Evolutionary conservation across 2,888 invertebrate genomes (phyloP).

Genomic region (Barypeithes pellucidus): DNA sequence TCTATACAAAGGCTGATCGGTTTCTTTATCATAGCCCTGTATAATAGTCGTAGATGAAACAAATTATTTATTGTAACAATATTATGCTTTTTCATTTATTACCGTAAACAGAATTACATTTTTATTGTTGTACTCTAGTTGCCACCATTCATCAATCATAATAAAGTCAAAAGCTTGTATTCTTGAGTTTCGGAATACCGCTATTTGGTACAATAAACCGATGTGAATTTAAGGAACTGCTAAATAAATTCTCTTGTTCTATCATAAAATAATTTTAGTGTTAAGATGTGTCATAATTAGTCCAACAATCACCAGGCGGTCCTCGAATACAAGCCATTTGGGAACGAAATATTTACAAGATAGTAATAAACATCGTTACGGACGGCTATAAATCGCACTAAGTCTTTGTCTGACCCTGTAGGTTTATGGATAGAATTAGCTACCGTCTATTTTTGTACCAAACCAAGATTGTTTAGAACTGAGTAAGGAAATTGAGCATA

Average conservation of each 20-base stretch:
- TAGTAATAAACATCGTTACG: slow-evolving; percentile 11
- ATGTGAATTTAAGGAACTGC: slow-evolving; percentile 10
- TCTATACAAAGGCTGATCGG: no score
- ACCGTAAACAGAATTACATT: background rate
- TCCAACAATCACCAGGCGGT: slow-evolving; percentile 20
- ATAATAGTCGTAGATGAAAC: background rate
- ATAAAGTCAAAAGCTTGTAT: background rate
- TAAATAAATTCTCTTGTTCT: slow-evolving; percentile 21
- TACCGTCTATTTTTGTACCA: slow-evolving; percentile 37
- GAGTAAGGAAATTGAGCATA: background rate
- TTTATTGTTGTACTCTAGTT: background rate
- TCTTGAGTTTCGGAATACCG: background rate
- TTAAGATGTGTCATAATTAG: slow-evolving; percentile 25
- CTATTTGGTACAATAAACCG: slow-evolving; percentile 4
- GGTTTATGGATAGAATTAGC: slow-evolving; percentile 39
- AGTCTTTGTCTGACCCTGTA: slow-evolving; percentile 15
- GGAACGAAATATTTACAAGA: slow-evolving; percentile 22
- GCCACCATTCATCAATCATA: background rate
- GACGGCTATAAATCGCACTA: slow-evolving; percentile 14
- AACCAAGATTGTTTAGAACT: slow-evolving; percentile 18
- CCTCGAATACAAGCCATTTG: background rate
- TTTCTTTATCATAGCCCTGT: no score
- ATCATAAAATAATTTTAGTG: slow-evolving; percentile 18
- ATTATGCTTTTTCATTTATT: background rate
- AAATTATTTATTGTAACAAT: background rate